Evolutionary conservation across 2,888 invertebrate species (phyloP).

Genomic region (Ferrisia virgata): DNA sequence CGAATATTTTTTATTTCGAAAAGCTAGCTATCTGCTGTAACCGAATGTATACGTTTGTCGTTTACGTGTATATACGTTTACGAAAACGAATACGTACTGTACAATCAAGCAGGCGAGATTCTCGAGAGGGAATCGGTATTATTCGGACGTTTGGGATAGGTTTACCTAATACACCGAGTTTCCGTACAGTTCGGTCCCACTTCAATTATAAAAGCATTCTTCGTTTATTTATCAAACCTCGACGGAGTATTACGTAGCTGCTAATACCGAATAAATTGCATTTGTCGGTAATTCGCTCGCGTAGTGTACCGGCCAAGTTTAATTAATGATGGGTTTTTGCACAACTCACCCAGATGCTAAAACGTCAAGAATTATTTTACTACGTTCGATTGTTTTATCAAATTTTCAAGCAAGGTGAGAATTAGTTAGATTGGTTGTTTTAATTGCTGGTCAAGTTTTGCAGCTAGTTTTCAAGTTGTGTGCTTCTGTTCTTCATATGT

Average conservation of each 20-base stretch:
- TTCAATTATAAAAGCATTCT: slow-evolving; percentile 17
- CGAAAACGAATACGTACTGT: too few species aligned
- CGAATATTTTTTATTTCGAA: not conserved
- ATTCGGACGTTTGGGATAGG: slow-evolving; percentile 14
- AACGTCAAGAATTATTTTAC: not conserved
- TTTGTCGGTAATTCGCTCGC: not conserved
- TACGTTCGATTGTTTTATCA: not conserved
- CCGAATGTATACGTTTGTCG: too few species aligned
- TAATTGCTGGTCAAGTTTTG: not conserved
- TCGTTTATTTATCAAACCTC: slow-evolving; percentile 17
- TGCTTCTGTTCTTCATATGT: too few species aligned
- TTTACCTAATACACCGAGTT: slow-evolving; percentile 5
- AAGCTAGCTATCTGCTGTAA: not conserved
- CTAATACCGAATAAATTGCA: slow-evolving; percentile 17
- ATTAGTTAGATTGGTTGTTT: too few species aligned
- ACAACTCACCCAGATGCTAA: not conserved
- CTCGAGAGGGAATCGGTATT: slow-evolving; percentile 10
- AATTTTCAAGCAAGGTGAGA: not conserved
- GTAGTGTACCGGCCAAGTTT: not conserved
- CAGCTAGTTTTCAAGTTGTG: not conserved
- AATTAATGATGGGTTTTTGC: not conserved
- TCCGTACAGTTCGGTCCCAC: not conserved
- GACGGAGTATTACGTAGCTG: not conserved
- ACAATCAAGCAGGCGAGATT: not conserved
- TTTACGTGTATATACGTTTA: too few species aligned